A percentile compares a stretch with the other conserved stretches of the same genome.
These are phyloP conservation scores for Cebus imitator DNA, from an alignment of 2,113 vertebrate genomes.

Conservation along the genomic window DNA sequence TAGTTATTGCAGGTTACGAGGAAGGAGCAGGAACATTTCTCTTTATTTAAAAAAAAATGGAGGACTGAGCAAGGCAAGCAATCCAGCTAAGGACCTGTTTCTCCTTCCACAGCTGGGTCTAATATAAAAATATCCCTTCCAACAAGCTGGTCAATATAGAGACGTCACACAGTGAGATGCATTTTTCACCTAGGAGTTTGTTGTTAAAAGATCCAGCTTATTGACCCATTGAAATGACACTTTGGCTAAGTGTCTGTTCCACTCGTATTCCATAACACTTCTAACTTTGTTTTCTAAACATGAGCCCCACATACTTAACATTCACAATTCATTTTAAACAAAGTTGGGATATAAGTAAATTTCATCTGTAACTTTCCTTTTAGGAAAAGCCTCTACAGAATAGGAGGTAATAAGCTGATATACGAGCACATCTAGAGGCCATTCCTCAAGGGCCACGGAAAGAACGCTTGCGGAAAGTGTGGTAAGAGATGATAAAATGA, in stretches of 20 bases:
- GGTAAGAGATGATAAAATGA: not conserved
- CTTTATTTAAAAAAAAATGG: not conserved
- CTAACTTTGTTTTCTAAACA: not conserved
- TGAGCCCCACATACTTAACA: not conserved
- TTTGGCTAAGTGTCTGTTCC: not conserved
- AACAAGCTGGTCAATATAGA: not conserved
- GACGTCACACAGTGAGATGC: not conserved
- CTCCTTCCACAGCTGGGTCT: accelerated
- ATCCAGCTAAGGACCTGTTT: not conserved
- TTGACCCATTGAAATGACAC: accelerated
- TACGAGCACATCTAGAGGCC: not conserved
- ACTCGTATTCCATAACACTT: not conserved
- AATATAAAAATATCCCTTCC: not conserved
- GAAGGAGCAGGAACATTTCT: not conserved
- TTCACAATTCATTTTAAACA: not conserved
- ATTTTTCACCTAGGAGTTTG: not conserved
- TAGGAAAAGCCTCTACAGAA: not conserved
- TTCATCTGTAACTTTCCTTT: not conserved
- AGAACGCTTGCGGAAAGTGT: not conserved
- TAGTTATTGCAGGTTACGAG: not conserved
- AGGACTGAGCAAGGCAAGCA: not conserved
- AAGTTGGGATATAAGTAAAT: not conserved
- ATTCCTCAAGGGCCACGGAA: not conserved
- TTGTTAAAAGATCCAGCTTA: not conserved
- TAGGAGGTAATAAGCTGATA: not conserved